Evolutionary conservation across 2,888 invertebrate genomes (phyloP), one percentile per base, ranked within the genome.

Genomic region (Pseudococcus longispinus): DNA sequence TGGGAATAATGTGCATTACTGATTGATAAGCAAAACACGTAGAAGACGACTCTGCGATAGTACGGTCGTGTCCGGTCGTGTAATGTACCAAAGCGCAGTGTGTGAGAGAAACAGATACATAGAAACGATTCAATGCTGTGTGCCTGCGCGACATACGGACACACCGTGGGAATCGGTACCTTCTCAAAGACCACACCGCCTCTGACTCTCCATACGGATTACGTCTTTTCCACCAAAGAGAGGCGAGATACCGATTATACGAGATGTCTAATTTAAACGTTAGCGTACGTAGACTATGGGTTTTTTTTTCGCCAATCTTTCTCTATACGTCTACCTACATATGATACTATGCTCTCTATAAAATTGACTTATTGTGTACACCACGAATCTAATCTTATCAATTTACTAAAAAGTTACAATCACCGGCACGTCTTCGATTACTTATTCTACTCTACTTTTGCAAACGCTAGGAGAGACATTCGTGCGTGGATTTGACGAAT

Each of bases 1-100:
- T 80, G 77, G 77, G 77, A 80, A 55, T 83, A 83, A 82, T 20
- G 46, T 55, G 42, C 83, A 46, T 18, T 60, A 60, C 70, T 85
- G 85, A 85, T 85, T 85, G 85, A 85, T 85, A 85, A 74, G 42
- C 85, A 42, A 74, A 85, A 85, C 85, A 85, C 85, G 85, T 85
- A 85, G 42, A 85, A 32, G 60, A 85, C 74, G 85, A 70, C 26
- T 70, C 26, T 82, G 32, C 51, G 85, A 85, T 70, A 85, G 60
- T 70, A 85, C 85, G 74, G 85, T 85, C 85, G 85, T 85, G 85
- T 85, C 85, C 70, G 85, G 44, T 70, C 85, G 44, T 83, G 51
- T 83, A 80, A 80, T 80, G 77, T 80, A 80, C 42, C 77, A 80
- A 80, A 26, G 46, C 51, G 51, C 37, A 37, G 37, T 37, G 37